Evolutionary conservation across 2,113 vertebrate genomes (phyloP).

Genomic region (Ibidorhyncha struthersii): DNA sequence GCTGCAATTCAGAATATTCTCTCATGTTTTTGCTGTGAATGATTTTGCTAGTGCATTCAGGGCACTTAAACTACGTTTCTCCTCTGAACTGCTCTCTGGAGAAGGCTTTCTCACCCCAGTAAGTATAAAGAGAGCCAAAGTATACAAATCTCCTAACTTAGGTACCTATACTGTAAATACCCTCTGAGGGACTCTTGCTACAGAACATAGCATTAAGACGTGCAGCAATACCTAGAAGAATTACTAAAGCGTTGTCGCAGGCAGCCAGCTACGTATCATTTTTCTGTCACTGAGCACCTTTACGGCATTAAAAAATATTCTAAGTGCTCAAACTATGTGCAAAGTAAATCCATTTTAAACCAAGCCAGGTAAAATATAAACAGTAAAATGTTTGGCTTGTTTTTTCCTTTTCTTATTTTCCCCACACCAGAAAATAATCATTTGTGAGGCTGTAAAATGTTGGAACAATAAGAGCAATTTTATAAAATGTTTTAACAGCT

Average conservation of each 20-base stretch:
- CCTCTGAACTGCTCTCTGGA: slow-evolving; percentile 42
- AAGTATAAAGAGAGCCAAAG: slow-evolving; percentile 8
- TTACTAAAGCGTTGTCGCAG: slow-evolving; percentile 15
- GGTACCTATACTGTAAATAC: slow-evolving; percentile 29
- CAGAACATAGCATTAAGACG: neutral
- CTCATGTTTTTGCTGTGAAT: neutral
- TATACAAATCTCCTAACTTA: slow-evolving; percentile 46
- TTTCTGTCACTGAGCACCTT: slow-evolving; percentile 43
- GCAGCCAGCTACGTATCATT: slow-evolving; percentile 20
- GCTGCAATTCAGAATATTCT: slow-evolving; percentile 9
- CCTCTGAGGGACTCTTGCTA: slow-evolving; percentile 7
- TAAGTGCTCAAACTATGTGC: slow-evolving; percentile 11
- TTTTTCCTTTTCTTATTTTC: neutral
- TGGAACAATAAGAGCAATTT: slow-evolving; percentile 24
- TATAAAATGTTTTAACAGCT: neutral
- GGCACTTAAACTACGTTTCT: slow-evolving; percentile 28
- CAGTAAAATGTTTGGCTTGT: neutral
- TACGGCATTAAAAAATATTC: slow-evolving; percentile 1
- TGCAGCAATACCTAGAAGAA: neutral
- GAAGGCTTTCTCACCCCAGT: slow-evolving; percentile 29
- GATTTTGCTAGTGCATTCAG: neutral
- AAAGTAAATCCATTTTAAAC: slow-evolving; percentile 22
- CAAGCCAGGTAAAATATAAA: neutral
- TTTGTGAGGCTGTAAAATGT: neutral
- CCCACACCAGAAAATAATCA: neutral